A percentile compares a stretch with the other conserved stretches of the same genome.
Conservation (phyloP, 2,113 vertebrate genomes). For the Craseonycteris thonglongyai region DNA sequence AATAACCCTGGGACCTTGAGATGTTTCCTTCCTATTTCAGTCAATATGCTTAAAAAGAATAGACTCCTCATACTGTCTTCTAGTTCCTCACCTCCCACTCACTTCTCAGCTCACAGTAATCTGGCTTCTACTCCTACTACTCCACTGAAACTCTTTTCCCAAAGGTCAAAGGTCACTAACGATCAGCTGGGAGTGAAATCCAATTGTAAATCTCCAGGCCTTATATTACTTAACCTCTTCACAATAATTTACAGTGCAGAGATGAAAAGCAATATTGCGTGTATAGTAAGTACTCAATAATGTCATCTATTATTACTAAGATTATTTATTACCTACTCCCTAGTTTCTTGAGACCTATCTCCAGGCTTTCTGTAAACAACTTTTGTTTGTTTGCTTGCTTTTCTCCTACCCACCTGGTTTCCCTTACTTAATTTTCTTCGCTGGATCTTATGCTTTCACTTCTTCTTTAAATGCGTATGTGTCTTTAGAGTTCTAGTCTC, state of each 20-base stretch:
- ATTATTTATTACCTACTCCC: background rate
- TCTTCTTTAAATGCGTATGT: background rate
- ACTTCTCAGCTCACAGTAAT: background rate
- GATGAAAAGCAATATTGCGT: background rate
- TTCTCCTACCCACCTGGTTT: background rate
- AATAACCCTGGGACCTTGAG: background rate
- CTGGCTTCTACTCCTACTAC: background rate
- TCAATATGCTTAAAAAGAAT: slow-evolving; percentile 8
- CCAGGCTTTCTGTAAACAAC: background rate
- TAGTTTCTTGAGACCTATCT: background rate
- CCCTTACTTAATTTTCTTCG: background rate
- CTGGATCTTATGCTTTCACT: background rate
- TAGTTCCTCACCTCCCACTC: background rate
- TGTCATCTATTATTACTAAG: background rate
- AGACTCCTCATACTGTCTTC: background rate
- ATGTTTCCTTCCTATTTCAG: background rate
- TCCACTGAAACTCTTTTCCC: background rate
- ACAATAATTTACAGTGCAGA: background rate
- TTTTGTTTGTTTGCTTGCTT: background rate
- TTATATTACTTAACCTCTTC: background rate
- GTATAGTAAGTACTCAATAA: background rate
- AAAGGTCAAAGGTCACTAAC: background rate
- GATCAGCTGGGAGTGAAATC: background rate
- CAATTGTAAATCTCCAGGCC: background rate
- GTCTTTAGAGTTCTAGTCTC: background rate